Conservation (phyloP, 1,140 invertebrate species). For the Babylonia areolata region DNA sequence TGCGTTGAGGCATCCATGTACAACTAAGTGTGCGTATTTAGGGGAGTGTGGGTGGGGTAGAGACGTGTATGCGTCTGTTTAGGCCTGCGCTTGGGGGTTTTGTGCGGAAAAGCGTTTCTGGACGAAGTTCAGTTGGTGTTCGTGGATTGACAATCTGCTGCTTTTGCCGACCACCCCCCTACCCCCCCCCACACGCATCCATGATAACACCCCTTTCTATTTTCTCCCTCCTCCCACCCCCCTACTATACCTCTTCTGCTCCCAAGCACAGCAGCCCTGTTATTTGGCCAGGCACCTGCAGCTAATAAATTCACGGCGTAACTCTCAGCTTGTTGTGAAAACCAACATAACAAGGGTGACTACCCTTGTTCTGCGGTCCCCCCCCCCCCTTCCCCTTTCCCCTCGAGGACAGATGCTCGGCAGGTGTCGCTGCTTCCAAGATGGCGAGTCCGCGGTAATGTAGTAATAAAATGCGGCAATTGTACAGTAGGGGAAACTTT, state of each 20-base stretch:
- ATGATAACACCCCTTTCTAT: too few relatives aligned
- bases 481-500: too few relatives aligned
- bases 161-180: too few relatives aligned
- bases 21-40: too few relatives aligned
- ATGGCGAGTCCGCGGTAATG: too few relatives aligned
- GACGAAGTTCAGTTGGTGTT: too few relatives aligned
- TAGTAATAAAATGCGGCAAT: too few relatives aligned
- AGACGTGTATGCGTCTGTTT: not conserved
- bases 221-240: not conserved
- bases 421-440: conserved; percentile 19
- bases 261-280: not conserved
- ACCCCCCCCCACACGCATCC: too few relatives aligned
- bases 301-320: conserved; percentile 13
- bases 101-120: not conserved
- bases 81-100: not conserved
- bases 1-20: too few relatives aligned
- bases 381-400: not conserved
- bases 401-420: too few relatives aligned
- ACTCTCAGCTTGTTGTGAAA: conserved; percentile 16
- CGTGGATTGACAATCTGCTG: too few relatives aligned
- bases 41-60: not conserved
- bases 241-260: not conserved
- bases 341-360: not conserved
- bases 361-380: not conserved
- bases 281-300: not conserved